Base-by-base conservation (phyloP, 2,797 vertebrate species). In the Lagorchestes hirsutus region DNA sequence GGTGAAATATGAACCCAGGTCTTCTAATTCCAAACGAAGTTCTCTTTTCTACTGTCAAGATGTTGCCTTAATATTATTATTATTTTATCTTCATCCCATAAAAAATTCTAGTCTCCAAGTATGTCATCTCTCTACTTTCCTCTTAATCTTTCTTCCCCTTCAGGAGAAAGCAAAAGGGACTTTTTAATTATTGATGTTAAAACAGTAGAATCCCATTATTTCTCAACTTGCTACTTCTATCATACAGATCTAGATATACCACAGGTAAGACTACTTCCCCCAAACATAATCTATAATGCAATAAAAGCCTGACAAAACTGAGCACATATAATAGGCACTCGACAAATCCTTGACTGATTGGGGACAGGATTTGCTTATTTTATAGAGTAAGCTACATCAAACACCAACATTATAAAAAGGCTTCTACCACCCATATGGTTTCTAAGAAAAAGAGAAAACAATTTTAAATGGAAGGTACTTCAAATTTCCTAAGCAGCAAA, bases 401-500 rank as follows among this genome's bases (percentile, higher is more conserved):
- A 50, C 40, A 87, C 22, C 74, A 87, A 59, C 90, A 40, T 93
- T 62, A 90, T 1, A 22, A 55, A 56, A 93, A 9, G 40, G 90
- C n/a, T 95, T 92, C 93, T 22, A 93, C 0, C 62, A 46, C 55
- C 95, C 59, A 59, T 40, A 57, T 0, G 9, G 93, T 96, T 91
- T 96, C 58, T 93, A 59, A 92, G 50, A 50, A 56, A 90, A 94
- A 92, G 5, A 93, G 54, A 96, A 96, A 67, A 1, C 90, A 95
- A 93, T 27, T 52, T 27, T 27, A 96, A 96, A 98, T 96, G 3
- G 46, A 10, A 67, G 34, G 58, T 93, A 55, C 87, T 97, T 95
- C 54, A 97, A 96, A 52, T 82, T 94, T 92, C 6, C 91, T 55
- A 50, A 93, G 13, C 93, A 96, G 82, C 0, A n/a, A 62, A 28